phyloP scores from a whole-genome alignment of 2,888 invertebrate species.

The Eupithecia centaureata region DNA sequence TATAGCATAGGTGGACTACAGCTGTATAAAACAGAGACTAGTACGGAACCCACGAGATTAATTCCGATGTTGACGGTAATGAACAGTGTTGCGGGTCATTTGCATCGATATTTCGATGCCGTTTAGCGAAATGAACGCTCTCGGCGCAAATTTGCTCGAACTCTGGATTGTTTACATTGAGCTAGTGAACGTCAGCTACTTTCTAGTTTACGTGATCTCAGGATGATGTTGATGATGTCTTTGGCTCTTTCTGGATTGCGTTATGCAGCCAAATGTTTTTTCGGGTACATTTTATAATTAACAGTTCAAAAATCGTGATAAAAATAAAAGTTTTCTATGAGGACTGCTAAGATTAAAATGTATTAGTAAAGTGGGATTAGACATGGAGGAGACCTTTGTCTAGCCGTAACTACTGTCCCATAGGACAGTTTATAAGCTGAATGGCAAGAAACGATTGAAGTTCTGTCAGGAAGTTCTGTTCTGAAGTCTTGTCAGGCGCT shows the following conservation, averaged over 20 bases:
- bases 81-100: slow-evolving; percentile 63
- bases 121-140: slow-evolving; percentile 61
- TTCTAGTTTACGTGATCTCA: not conserved
- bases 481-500: no score
- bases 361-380: not conserved
- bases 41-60: slow-evolving; percentile 50
- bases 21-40: slow-evolving; percentile 15
- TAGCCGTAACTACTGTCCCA: no score
- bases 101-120: slow-evolving; percentile 66
- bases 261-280: not conserved
- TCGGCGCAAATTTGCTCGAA: slow-evolving; percentile 58
- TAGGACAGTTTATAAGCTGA: not conserved
- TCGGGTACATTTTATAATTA: not conserved
- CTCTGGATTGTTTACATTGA: slow-evolving; percentile 39
- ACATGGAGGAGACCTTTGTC: not conserved
- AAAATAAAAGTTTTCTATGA: not conserved
- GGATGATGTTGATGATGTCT: not conserved
- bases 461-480: no score
- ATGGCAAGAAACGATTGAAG: not conserved
- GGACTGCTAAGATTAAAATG: not conserved
- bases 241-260: not conserved
- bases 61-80: slow-evolving; percentile 71
- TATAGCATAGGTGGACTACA: not conserved
- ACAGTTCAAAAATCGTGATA: not conserved
- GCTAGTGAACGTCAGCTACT: slow-evolving; percentile 27